Conservation (phyloP, 2,888 invertebrate species). For the Oxytorus armatus region DNA sequence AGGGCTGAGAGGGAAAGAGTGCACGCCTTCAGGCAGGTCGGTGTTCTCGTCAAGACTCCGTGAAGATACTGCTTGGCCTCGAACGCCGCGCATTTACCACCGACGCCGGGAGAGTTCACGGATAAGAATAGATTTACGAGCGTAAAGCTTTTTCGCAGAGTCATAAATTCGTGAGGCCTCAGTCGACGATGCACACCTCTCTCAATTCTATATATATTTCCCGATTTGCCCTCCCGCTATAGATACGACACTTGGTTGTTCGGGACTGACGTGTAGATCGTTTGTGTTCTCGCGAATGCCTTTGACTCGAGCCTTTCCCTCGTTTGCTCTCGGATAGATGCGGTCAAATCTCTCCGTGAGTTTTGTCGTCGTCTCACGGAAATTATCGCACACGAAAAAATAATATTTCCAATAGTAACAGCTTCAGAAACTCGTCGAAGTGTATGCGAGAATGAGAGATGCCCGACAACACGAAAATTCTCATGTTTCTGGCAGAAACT, state of each 20-base stretch:
- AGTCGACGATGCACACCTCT: constrained; percentile 24
- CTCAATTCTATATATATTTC: constrained; percentile 41
- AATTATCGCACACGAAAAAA: too few relatives aligned
- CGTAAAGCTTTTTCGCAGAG: constrained; percentile 23
- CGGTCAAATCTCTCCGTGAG: neutral
- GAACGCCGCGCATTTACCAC: constrained; percentile 15
- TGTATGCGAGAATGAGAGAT: too few relatives aligned
- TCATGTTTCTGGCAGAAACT: too few relatives aligned
- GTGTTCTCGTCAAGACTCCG: constrained; percentile 44
- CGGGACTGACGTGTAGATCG: too few relatives aligned
- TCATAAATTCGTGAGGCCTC: constrained; percentile 50
- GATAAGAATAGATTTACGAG: constrained; percentile 67
- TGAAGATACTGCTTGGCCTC: constrained; percentile 34
- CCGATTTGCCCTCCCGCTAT: constrained; percentile 25
- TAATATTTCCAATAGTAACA: too few relatives aligned
- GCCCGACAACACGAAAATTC: too few relatives aligned
- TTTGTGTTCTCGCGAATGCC: neutral
- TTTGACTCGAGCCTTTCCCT: neutral
- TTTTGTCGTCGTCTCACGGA: neutral
- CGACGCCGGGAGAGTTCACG: constrained; percentile 27
- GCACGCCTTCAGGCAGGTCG: constrained; percentile 56
- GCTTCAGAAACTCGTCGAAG: too few relatives aligned
- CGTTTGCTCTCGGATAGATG: neutral
- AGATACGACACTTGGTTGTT: neutral
- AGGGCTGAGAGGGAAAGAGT: neutral